Conservation (phyloP, 2,797 vertebrate genomes). For the Enteromius treurensis region DNA sequence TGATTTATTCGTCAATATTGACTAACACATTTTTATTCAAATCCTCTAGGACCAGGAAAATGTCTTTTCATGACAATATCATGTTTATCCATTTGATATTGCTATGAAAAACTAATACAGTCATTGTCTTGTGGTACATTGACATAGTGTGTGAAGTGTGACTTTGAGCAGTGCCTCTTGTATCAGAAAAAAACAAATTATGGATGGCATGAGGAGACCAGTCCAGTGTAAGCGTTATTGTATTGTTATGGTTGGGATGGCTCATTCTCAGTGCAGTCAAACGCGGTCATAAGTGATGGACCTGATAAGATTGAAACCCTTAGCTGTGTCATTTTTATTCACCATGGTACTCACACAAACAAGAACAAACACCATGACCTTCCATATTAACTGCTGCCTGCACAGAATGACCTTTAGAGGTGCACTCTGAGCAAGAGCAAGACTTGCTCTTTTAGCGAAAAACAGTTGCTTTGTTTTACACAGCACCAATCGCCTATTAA, state of each 20-base stretch:
- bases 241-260: constrained; percentile 67
- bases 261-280: constrained; percentile 56
- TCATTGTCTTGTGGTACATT: neutral
- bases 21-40: neutral
- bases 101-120: neutral
- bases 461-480: neutral
- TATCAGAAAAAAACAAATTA: constrained; percentile 61
- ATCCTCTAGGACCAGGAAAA: constrained; percentile 20
- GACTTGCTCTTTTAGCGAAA: neutral
- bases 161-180: constrained; percentile 63
- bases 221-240: constrained; percentile 68
- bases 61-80: neutral
- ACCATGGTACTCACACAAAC: constrained; percentile 9
- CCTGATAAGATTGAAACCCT: constrained; percentile 53
- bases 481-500: neutral
- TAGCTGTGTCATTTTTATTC: constrained; percentile 31
- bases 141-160: constrained; percentile 41
- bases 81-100: neutral
- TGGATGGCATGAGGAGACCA: constrained; percentile 62
- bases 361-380: constrained; percentile 14
- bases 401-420: neutral
- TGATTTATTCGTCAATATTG: neutral
- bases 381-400: constrained; percentile 11
- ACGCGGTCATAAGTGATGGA: constrained; percentile 56
- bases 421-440: neutral